These are phyloP conservation scores for Gryllus bimaculatus DNA, from an alignment of 1,140 invertebrate genomes.

Conservation along the genomic window DNA sequence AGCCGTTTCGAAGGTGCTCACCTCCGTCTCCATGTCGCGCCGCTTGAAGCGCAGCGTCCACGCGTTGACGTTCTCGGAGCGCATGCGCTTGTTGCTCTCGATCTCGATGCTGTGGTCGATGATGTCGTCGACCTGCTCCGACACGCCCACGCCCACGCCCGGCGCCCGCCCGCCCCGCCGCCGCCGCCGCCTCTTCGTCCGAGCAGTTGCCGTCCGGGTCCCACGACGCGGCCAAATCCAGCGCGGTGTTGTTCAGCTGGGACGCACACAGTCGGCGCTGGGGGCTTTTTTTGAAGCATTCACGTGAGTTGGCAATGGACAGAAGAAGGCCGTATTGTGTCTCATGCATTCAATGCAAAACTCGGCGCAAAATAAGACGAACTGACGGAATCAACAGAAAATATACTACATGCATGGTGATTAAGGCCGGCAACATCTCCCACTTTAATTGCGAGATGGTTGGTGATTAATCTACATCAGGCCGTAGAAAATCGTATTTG, in stretches of 20 bases:
- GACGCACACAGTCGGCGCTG: no score
- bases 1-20: slow-evolving; percentile 31
- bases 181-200: slow-evolving; percentile 36
- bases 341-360: no score
- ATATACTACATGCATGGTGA: no score
- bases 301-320: no score
- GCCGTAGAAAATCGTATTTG: no score
- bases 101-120: slow-evolving; percentile 86
- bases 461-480: no score
- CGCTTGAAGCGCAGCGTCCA: slow-evolving; percentile 82
- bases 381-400: no score
- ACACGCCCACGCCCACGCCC: slow-evolving; percentile 26
- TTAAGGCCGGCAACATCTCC: no score
- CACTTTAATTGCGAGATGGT: no score
- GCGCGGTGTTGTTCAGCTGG: neutral
- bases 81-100: slow-evolving; percentile 83
- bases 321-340: no score
- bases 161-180: slow-evolving; percentile 24
- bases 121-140: slow-evolving; percentile 72
- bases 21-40: slow-evolving; percentile 56
- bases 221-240: slow-evolving; percentile 19
- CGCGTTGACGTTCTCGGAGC: slow-evolving; percentile 73
- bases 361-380: no score
- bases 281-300: no score
- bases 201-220: slow-evolving; percentile 39